A percentile compares a stretch with the other conserved stretches of the same genome.
Conservation (phyloP, 2,797 vertebrate species). For the Diceros bicornis region DNA sequence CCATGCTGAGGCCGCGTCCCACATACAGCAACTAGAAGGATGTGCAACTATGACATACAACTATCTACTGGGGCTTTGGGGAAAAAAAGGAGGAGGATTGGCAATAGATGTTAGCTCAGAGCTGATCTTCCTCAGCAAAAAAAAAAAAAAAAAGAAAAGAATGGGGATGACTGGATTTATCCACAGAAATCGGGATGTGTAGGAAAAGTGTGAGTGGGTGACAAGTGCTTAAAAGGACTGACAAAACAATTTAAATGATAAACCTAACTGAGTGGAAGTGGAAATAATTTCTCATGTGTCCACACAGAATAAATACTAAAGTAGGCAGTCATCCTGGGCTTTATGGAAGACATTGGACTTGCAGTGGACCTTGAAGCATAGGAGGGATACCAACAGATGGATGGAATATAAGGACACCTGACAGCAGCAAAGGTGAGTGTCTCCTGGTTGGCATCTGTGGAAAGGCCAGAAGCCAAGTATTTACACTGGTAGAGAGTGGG, state of each 20-base stretch:
- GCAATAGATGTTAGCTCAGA: no score
- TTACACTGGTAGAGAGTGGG: neutral
- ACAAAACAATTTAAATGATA: neutral
- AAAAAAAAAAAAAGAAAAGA: neutral
- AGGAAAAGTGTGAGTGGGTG: neutral
- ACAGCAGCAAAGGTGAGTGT: neutral
- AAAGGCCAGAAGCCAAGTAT: neutral
- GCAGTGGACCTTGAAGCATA: neutral
- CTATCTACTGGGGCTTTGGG: no score
- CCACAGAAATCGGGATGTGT: neutral
- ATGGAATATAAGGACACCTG: accelerated
- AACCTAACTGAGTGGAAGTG: neutral
- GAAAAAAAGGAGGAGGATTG: no score
- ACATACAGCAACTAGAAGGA: no score
- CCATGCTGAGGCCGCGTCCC: no score
- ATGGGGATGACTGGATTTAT: neutral
- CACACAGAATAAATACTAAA: neutral
- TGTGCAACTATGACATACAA: no score
- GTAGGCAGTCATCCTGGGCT: neutral
- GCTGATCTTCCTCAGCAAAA: no score
- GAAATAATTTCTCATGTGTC: neutral
- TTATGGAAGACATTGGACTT: neutral
- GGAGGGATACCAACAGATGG: no score
- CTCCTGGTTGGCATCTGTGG: neutral
- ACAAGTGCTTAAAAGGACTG: neutral